Evolutionary conservation across 2,888 invertebrate species (phyloP).

Genomic region (Noctua janthe): DNA sequence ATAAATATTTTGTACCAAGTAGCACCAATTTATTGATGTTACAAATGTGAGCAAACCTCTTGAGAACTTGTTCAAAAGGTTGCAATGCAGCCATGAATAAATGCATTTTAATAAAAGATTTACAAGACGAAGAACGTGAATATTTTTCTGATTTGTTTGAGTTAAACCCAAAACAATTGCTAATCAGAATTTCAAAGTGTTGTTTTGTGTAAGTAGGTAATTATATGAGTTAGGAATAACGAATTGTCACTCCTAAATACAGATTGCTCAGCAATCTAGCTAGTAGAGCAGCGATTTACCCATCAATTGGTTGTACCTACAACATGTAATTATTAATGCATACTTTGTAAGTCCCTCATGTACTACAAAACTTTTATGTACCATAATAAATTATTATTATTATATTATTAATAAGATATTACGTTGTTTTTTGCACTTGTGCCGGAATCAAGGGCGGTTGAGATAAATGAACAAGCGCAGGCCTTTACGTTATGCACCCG

Average conservation of each 20-base stretch:
- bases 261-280: too few relatives aligned
- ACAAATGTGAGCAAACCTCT: conserved; percentile 1
- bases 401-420: too few relatives aligned
- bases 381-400: too few relatives aligned
- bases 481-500: background rate
- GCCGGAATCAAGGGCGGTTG: background rate
- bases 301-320: too few relatives aligned
- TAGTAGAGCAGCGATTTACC: too few relatives aligned
- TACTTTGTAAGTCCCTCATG: too few relatives aligned
- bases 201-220: background rate
- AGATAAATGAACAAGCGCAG: background rate
- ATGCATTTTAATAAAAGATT: conserved; percentile 33
- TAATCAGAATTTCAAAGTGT: background rate
- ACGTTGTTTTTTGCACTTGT: background rate
- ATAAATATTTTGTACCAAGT: background rate
- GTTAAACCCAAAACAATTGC: background rate
- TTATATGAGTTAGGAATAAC: background rate
- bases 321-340: too few relatives aligned
- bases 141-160: conserved; percentile 15
- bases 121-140: conserved; percentile 1
- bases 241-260: too few relatives aligned
- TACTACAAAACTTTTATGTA: too few relatives aligned
- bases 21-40: conserved; percentile 12
- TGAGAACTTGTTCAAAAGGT: conserved; percentile 35
- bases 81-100: conserved; percentile 1